phyloP scores from a whole-genome alignment of 1,140 invertebrate genomes.

The Aphaenogaster ashmeadi region DNA sequence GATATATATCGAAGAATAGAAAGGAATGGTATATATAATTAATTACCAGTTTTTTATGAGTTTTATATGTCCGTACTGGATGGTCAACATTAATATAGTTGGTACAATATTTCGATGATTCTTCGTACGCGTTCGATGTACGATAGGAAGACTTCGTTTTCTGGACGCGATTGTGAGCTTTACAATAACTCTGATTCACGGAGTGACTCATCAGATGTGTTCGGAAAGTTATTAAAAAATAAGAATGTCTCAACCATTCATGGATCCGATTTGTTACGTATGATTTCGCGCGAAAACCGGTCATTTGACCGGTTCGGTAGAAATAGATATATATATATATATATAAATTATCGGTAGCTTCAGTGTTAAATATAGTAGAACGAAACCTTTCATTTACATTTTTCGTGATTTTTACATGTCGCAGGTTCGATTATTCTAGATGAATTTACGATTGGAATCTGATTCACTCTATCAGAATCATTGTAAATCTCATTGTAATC shows the following conservation, averaged over 20 bases:
- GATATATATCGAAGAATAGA: not conserved
- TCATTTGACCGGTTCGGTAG: too few species aligned
- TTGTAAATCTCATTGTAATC: too few species aligned
- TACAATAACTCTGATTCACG: not conserved
- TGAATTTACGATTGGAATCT: too few species aligned
- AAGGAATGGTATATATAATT: not conserved
- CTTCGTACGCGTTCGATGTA: not conserved
- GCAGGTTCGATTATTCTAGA: too few species aligned
- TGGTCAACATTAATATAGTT: not conserved
- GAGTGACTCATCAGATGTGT: not conserved
- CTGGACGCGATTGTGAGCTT: not conserved
- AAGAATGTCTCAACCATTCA: not conserved
- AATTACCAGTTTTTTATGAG: not conserved
- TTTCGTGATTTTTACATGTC: too few species aligned
- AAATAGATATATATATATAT: too few species aligned
- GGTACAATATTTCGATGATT: not conserved
- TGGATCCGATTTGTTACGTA: not conserved
- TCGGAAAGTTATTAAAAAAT: not conserved
- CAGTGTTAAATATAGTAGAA: too few species aligned
- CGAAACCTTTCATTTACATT: too few species aligned
- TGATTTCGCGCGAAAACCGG: not conserved
- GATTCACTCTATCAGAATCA: too few species aligned
- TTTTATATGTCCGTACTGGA: not conserved
- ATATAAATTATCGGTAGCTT: too few species aligned
- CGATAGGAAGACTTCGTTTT: not conserved